Conservation (phyloP, 2,888 invertebrate genomes). For the Sphecodes monilicornis region DNA sequence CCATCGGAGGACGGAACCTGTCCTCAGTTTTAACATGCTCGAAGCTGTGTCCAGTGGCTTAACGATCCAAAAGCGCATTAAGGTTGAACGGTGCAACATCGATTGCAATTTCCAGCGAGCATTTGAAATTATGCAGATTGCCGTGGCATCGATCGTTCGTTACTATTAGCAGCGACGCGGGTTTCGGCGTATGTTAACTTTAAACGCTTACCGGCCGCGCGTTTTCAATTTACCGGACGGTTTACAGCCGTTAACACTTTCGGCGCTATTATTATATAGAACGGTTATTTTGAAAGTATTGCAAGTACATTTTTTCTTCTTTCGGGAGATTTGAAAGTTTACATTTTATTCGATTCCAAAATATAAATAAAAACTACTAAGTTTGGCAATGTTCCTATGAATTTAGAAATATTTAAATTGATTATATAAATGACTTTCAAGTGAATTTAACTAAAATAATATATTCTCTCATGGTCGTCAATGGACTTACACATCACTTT, state of each 20-base stretch:
- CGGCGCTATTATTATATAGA: too few relatives aligned
- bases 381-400: too few relatives aligned
- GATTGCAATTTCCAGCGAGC: constrained; percentile 33
- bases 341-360: too few relatives aligned
- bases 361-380: too few relatives aligned
- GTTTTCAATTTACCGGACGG: neutral
- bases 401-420: too few relatives aligned
- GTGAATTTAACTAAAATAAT: too few relatives aligned
- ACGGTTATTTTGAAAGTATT: too few relatives aligned
- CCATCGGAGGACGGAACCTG: neutral
- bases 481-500: too few relatives aligned
- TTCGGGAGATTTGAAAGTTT: too few relatives aligned
- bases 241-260: neutral
- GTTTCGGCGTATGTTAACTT: neutral
- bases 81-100: constrained; percentile 49
- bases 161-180: neutral
- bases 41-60: constrained; percentile 32
- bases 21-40: neutral
- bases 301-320: too few relatives aligned
- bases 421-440: too few relatives aligned
- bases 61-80: constrained; percentile 40
- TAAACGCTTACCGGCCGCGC: neutral
- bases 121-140: constrained; percentile 63
- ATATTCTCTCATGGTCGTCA: too few relatives aligned
- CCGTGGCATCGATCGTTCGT: constrained; percentile 42